Evolutionary conservation across 1,140 invertebrate genomes (phyloP).

Genomic region (Manduca sexta): DNA sequence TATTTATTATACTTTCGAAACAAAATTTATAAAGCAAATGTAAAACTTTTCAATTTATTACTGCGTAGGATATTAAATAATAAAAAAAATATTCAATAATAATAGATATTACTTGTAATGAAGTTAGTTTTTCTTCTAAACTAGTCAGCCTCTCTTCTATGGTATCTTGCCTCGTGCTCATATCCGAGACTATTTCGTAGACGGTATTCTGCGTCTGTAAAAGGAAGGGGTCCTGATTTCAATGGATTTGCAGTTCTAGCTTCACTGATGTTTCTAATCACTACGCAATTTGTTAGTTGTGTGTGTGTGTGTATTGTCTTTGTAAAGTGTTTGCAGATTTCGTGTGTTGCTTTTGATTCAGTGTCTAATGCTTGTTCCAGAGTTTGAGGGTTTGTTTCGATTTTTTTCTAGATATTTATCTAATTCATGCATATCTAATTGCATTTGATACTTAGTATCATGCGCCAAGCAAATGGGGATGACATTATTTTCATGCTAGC

Average conservation of each 20-base stretch:
- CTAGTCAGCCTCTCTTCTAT: slow-evolving; percentile 90
- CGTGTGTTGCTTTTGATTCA: background rate
- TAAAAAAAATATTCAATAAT: too few relatives aligned
- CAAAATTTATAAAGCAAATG: too few relatives aligned
- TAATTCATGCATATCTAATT: slow-evolving; percentile 8
- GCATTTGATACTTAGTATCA: slow-evolving; percentile 12
- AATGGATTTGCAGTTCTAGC: slow-evolving; percentile 69
- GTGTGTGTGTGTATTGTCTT: slow-evolving; percentile 20
- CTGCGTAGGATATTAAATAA: too few relatives aligned
- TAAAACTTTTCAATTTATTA: too few relatives aligned
- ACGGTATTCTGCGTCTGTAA: slow-evolving; percentile 97
- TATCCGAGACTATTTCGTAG: slow-evolving; percentile 97
- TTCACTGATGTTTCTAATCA: slow-evolving; percentile 42
- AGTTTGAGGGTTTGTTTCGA: background rate
- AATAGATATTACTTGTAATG: slow-evolving; percentile 76
- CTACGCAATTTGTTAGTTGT: slow-evolving; percentile 30
- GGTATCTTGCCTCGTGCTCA: slow-evolving; percentile 92
- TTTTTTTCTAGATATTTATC: slow-evolving; percentile 9
- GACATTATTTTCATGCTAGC: slow-evolving; percentile 20
- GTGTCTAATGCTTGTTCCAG: background rate
- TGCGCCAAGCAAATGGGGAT: slow-evolving; percentile 37
- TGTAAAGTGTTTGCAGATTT: background rate
- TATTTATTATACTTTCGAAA: too few relatives aligned
- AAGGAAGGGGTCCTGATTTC: slow-evolving; percentile 72
- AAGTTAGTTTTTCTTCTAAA: slow-evolving; percentile 89